phyloP scores from a whole-genome alignment of 2,113 vertebrate species.

The Ictalurus furcatus region DNA sequence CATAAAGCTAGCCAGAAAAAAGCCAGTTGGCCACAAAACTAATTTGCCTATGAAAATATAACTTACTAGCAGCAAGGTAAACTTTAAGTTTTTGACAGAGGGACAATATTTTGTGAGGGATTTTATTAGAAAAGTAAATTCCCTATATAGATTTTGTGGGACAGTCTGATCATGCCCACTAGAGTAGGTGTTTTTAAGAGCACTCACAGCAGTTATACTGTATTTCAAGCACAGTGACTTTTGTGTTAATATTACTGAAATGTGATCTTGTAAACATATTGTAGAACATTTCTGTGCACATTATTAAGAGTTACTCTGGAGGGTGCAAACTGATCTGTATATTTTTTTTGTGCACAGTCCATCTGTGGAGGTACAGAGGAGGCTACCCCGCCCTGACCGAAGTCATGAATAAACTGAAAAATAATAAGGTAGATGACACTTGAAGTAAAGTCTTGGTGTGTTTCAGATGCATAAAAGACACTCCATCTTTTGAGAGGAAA shows the following conservation, averaged over 20 bases:
- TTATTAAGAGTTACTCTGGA: neutral
- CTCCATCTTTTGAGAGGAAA: neutral
- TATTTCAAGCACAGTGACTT: neutral
- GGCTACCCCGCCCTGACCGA: conserved; percentile 98
- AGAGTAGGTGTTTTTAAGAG: neutral
- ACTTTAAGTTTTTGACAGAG: neutral
- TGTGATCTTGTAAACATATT: neutral
- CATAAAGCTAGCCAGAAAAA: neutral
- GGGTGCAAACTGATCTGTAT: neutral
- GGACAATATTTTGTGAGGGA: neutral
- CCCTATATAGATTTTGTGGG: neutral
- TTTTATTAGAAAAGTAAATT: neutral
- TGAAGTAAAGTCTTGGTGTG: neutral
- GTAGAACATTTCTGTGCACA: neutral
- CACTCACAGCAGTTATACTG: neutral
- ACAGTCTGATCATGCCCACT: neutral
- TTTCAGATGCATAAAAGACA: neutral
- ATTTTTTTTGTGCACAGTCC: conserved; percentile 74
- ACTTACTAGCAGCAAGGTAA: neutral
- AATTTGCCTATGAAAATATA: neutral
- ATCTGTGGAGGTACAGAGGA: conserved; percentile 96
- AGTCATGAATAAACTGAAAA: conserved; percentile 94
- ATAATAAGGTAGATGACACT: conserved; percentile 83
- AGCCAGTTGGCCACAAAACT: too few relatives aligned
- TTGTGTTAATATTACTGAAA: neutral